Evolutionary conservation across 2,888 invertebrate species (phyloP), one percentile per base, ranked within the genome.

Genomic region (Ashinkailepas kermadecensis): DNA sequence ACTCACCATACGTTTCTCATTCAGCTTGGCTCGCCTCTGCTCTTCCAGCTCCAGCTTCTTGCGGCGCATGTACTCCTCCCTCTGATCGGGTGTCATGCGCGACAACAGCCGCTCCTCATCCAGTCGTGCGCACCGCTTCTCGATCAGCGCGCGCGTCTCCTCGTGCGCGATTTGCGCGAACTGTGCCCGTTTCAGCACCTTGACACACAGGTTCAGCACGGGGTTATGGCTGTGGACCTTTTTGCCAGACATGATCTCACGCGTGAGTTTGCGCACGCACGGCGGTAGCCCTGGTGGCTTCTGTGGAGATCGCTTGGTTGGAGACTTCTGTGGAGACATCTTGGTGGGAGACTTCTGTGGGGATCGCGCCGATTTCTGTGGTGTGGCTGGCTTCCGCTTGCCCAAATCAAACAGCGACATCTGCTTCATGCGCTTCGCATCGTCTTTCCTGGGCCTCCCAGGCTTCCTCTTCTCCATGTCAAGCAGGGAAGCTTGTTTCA

Each of bases 401-500:
- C 67, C 65, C 8, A 80, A n/a, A 13, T 80, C 80, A 15, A 65
- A 65, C n/a, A 80, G 54, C 54, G 67, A 80, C 64, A 80, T 65
- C 21, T 64, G 80, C 13, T 23, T n/a, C 79, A 79, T 58, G 12
- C 12, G 23, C 58, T 79, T 79, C 57, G 21, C 25, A 1, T 70
- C 62, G 15, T 18, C 15, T 54, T 70, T 56, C 81, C 39, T 25
- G 58, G 74, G 57, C 58, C 78, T 39, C n/a, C 80, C 81, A n/a
- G 80, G 56, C 58, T 59, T 80, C 81, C 78, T 74, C 23, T 65
- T 74, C 80, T 11, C 21, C 81, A 80, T 58, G 54, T 62, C 81
- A 56, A 83, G 81, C 79, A 80, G 79, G 80, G 74, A 39, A 9
- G 57, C 67, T 65, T 80, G 65, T 78, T 21, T 80, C 64, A n/a